phyloP scores from a whole-genome alignment of 2,113 vertebrate genomes.

The Apus apus region DNA sequence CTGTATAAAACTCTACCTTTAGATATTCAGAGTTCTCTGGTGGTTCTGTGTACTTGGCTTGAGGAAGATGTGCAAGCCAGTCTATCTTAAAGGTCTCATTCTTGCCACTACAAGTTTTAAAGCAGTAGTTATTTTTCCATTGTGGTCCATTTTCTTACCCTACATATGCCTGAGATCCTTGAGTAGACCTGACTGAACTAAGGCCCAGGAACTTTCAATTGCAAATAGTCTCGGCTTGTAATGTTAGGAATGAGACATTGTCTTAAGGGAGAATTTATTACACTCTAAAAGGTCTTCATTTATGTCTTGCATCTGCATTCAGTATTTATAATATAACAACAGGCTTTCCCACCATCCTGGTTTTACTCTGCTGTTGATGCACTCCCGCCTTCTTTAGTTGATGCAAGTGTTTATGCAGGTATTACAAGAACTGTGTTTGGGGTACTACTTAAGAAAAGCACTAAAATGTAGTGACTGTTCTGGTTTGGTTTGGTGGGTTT shows the following conservation, averaged over 20 bases:
- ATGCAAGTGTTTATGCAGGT: not conserved
- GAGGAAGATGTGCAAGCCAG: not conserved
- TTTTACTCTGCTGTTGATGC: not conserved
- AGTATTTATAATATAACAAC: not conserved
- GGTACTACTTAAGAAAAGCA: not conserved
- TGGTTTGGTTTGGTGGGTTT: no score
- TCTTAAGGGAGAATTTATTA: not conserved
- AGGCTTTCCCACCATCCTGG: not conserved
- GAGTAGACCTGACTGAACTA: not conserved
- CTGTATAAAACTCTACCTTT: not conserved
- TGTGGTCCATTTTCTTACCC: not conserved
- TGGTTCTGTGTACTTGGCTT: not conserved
- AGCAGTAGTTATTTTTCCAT: not conserved
- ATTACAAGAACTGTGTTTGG: not conserved
- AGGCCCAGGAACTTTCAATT: not conserved
- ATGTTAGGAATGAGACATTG: not conserved
- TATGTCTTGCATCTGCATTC: not conserved
- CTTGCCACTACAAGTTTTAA: not conserved
- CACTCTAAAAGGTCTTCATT: not conserved
- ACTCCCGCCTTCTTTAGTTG: not conserved
- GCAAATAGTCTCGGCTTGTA: not conserved
- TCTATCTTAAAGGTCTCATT: not conserved
- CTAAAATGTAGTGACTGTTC: not conserved
- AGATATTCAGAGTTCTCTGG: not conserved
- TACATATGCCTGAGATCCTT: not conserved